phyloP scores from a whole-genome alignment of 2,797 vertebrate genomes.

The Capromys pilorides region DNA sequence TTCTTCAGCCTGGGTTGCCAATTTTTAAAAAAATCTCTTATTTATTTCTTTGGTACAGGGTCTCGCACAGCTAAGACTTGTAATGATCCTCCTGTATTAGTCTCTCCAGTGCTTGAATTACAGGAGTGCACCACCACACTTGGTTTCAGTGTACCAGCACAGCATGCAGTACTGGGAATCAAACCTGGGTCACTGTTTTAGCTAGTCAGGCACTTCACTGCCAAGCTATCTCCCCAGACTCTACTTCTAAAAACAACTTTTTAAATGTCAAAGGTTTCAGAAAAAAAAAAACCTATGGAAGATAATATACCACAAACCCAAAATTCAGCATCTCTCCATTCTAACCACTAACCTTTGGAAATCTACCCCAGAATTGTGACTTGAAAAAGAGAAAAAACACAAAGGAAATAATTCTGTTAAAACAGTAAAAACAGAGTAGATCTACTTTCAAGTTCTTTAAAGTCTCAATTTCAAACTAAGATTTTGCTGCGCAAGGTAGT shows the following conservation, averaged over 20 bases:
- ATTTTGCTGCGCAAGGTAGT: neutral
- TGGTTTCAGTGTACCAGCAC: too few relatives aligned
- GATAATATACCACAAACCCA: neutral
- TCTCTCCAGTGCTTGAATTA: too few relatives aligned
- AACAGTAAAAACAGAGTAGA: constrained; percentile 1
- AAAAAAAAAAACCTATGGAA: constrained; percentile 6
- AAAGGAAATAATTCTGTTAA: constrained; percentile 52
- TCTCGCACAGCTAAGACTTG: too few relatives aligned
- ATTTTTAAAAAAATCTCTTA: too few relatives aligned
- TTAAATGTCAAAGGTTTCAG: neutral
- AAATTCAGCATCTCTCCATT: neutral
- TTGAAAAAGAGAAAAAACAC: constrained; percentile 8
- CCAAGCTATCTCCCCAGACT: neutral
- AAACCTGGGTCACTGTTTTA: too few relatives aligned
- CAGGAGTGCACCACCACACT: too few relatives aligned
- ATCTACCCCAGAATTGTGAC: neutral
- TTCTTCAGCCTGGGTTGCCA: too few relatives aligned
- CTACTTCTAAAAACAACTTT: neutral
- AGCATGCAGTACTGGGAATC: too few relatives aligned
- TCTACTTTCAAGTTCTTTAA: neutral
- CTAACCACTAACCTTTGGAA: neutral
- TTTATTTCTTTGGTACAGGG: too few relatives aligned
- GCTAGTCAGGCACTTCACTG: too few relatives aligned
- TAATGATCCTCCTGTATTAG: too few relatives aligned
- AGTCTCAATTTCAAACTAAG: constrained; percentile 15